These are phyloP conservation scores for Heterotilapia buettikoferi DNA, from an alignment of 2,113 vertebrate genomes.

Conservation along the genomic window DNA sequence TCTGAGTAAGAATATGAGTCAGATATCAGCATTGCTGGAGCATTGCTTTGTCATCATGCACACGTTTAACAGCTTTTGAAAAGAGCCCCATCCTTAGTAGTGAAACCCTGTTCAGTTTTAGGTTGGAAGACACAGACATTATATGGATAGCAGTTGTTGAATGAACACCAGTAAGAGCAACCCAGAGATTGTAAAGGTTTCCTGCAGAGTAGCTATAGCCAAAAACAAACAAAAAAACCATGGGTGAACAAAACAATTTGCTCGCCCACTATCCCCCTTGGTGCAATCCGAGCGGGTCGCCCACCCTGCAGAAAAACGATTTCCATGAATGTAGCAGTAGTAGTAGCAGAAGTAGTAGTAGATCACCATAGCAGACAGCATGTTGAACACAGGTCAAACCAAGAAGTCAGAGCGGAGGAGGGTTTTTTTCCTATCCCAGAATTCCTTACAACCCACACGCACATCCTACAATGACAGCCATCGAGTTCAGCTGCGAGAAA, in stretches of 20 bases:
- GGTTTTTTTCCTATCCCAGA: slow-evolving; percentile 60
- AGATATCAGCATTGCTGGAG: neutral
- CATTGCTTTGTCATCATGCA: neutral
- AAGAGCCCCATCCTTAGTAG: neutral
- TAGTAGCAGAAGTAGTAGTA: slow-evolving; percentile 12
- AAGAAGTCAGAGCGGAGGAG: slow-evolving; percentile 48
- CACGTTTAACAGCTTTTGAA: neutral
- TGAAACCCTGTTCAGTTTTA: neutral
- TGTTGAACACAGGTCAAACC: slow-evolving; percentile 65
- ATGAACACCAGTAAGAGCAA: neutral
- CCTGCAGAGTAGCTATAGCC: neutral
- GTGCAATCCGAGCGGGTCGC: slow-evolving; percentile 23
- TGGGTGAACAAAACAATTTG: slow-evolving; percentile 1
- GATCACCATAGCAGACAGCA: slow-evolving; percentile 53
- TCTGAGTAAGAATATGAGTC: neutral
- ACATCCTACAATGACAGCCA: slow-evolving; percentile 58
- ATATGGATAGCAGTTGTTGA: neutral
- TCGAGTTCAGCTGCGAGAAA: slow-evolving; percentile 19
- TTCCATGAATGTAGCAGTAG: slow-evolving; percentile 18
- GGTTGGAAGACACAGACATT: neutral
- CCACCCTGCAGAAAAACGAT: slow-evolving; percentile 7
- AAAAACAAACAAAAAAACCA: neutral
- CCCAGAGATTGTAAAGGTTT: neutral
- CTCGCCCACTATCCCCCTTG: slow-evolving; percentile 1
- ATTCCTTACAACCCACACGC: slow-evolving; percentile 69